Percentiles rank a stretch among this genome's conserved stretches.
These are phyloP conservation scores for Mesorhabditis spiculigera DNA, from an alignment of 2,888 invertebrate species.

Conservation along the genomic window DNA sequence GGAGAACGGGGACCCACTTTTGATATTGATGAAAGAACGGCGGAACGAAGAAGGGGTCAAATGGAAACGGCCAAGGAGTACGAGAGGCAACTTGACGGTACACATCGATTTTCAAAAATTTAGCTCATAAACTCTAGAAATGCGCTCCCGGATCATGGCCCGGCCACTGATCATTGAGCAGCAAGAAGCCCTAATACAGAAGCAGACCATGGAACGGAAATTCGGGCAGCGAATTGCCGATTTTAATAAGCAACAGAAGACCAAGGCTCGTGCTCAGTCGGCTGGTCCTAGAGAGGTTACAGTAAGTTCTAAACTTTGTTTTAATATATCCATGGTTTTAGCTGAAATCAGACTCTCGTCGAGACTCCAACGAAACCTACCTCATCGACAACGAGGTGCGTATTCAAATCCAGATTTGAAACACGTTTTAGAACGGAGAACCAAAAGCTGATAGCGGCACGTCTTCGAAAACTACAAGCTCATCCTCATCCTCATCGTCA, in stretches of 20 bases:
- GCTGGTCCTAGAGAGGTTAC: too few species aligned
- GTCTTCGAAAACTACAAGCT: too few species aligned
- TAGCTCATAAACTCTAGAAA: slow-evolving; percentile 1
- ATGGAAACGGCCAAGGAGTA: not conserved
- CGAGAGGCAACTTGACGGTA: slow-evolving; percentile 3
- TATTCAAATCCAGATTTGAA: too few species aligned
- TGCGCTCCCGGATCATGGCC: not conserved
- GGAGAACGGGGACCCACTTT: not conserved
- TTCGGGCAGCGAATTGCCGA: not conserved
- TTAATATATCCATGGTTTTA: too few species aligned
- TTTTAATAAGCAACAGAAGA: not conserved
- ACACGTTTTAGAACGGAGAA: too few species aligned
- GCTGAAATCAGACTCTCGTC: too few species aligned
- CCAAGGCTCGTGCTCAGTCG: not conserved
- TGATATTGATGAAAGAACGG: not conserved
- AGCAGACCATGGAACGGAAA: not conserved
- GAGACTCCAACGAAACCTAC: too few species aligned
- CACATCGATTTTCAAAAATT: not conserved
- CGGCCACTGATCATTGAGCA: slow-evolving; percentile 4
- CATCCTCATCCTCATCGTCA: too few species aligned
- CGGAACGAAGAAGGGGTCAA: not conserved
- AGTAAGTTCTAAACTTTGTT: too few species aligned
- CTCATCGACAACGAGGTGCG: too few species aligned
- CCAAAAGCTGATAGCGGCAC: too few species aligned
- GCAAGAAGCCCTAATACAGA: slow-evolving; percentile 2